phyloP scores from a whole-genome alignment of 2,888 invertebrate species.

The Acheta domesticus region DNA sequence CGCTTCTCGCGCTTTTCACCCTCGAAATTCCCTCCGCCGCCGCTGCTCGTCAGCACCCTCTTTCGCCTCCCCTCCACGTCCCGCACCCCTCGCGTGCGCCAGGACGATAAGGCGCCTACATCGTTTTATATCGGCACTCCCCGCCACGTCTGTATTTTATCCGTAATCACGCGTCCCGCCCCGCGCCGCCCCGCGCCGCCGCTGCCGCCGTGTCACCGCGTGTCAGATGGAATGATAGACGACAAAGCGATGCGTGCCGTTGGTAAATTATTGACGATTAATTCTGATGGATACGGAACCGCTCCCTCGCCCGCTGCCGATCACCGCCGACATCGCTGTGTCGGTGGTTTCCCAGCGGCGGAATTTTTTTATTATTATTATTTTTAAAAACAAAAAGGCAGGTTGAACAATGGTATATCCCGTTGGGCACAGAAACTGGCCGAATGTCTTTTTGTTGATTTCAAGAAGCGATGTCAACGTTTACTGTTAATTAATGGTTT shows the following conservation, averaged over 20 bases:
- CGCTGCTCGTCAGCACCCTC: not conserved
- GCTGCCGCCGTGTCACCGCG: not conserved
- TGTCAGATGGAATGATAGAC: not conserved
- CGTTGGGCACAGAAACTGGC: no score
- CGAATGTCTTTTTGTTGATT: no score
- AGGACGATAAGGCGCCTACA: not conserved
- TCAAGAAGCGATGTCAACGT: no score
- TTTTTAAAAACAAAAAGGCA: no score
- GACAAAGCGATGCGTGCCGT: not conserved
- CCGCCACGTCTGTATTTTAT: not conserved
- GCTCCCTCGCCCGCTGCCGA: not conserved
- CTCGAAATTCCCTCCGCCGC: no score
- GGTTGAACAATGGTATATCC: no score
- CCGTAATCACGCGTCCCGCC: not conserved
- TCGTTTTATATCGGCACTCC: not conserved
- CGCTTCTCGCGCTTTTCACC: no score
- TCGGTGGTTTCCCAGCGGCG: not conserved
- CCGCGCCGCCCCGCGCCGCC: not conserved
- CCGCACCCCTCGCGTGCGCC: not conserved
- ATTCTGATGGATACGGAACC: not conserved
- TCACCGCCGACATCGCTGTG: not conserved
- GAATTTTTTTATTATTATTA: no score
- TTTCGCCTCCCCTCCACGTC: not conserved
- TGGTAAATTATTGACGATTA: slow-evolving; percentile 2
- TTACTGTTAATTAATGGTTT: no score